Evolutionary conservation across 2,113 vertebrate species (phyloP).

Genomic region (Protobothrops flavoviridis): DNA sequence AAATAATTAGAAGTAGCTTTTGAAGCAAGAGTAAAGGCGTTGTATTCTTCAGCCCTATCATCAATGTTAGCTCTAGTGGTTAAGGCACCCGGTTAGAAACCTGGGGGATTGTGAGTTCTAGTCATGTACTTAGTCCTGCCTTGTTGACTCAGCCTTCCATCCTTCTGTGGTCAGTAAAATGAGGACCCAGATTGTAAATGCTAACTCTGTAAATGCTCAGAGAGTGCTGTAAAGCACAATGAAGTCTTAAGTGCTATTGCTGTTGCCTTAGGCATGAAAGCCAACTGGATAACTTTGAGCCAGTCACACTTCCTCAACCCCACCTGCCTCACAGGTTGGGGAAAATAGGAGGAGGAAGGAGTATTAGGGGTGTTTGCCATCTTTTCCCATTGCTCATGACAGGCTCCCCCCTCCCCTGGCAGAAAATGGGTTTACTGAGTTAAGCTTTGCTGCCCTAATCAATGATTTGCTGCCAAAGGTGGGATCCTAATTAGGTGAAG

Average conservation of each 20-base stretch:
- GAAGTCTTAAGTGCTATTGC: neutral
- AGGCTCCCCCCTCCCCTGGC: neutral
- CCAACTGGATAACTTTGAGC: neutral
- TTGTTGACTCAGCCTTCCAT: neutral
- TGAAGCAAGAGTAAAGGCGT: neutral
- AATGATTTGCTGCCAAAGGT: neutral
- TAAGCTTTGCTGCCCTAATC: neutral
- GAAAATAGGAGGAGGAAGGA: neutral
- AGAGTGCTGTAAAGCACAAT: neutral
- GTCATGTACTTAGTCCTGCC: neutral
- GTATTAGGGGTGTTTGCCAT: neutral
- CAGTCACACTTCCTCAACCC: neutral
- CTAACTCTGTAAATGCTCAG: neutral
- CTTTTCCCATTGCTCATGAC: neutral
- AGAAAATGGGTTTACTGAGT: neutral
- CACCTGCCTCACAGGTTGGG: neutral
- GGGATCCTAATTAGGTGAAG: neutral
- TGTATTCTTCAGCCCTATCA: neutral
- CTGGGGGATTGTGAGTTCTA: neutral
- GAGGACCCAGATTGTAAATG: neutral
- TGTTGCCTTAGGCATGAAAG: neutral
- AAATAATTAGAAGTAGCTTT: neutral
- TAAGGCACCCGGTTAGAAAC: neutral
- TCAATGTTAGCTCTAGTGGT: neutral
- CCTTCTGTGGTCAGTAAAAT: too few relatives aligned